Conservation (phyloP, 1,140 invertebrate species). For the Oryctes rhinoceros region DNA sequence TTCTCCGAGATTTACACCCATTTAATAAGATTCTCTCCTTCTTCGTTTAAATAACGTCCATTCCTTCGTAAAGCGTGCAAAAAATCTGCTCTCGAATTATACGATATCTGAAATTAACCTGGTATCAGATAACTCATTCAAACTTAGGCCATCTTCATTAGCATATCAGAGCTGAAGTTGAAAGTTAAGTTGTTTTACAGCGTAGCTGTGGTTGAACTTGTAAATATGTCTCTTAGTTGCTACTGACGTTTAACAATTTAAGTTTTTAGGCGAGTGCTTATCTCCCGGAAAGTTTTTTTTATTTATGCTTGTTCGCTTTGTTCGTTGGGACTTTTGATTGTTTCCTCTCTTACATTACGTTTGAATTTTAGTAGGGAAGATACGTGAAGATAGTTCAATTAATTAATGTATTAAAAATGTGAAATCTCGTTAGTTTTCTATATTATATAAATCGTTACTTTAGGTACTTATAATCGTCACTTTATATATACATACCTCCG, state of each 20-base stretch:
- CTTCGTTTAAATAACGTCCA: constrained; percentile 1
- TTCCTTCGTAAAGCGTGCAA: background rate
- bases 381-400: no score
- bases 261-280: constrained; percentile 42
- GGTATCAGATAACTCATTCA: constrained; percentile 43
- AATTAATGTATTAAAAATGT: no score
- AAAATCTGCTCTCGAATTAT: constrained; percentile 7
- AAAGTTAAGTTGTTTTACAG: constrained; percentile 42
- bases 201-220: constrained; percentile 41
- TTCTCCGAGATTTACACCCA: background rate
- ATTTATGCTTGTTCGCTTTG: background rate
- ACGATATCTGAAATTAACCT: constrained; percentile 43
- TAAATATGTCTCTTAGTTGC: constrained; percentile 46
- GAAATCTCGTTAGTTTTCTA: no score
- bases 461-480: no score
- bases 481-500: no score
- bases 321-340: background rate
- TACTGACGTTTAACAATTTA: constrained; percentile 46
- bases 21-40: background rate
- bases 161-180: constrained; percentile 43
- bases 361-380: no score
- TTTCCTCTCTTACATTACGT: background rate
- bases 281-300: constrained; percentile 25
- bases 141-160: constrained; percentile 45
- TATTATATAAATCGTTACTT: no score